Evolutionary conservation across 2,113 vertebrate genomes (phyloP).

Genomic region (Lophura nycthemera): DNA sequence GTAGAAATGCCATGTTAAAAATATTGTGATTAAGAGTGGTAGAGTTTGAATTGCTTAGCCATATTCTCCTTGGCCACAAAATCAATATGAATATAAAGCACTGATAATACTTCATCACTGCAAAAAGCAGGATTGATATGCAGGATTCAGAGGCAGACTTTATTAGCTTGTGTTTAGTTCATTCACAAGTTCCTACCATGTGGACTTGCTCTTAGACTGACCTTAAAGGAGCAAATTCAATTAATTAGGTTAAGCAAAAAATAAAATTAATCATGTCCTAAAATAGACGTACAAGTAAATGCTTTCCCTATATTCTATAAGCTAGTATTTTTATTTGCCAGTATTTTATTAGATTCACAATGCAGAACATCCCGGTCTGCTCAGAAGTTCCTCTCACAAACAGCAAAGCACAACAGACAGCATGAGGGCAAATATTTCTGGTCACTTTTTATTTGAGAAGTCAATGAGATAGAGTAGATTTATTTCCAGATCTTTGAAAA

Average conservation of each 20-base stretch:
- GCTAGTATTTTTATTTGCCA: background rate
- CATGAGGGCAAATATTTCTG: background rate
- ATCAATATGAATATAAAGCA: background rate
- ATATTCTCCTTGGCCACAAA: background rate
- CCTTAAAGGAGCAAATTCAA: background rate
- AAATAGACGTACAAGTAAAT: background rate
- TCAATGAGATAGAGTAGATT: background rate
- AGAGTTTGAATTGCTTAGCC: background rate
- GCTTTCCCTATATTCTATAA: background rate
- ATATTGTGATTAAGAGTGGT: background rate
- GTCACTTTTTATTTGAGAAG: background rate
- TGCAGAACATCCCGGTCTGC: background rate
- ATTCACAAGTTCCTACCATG: accelerated
- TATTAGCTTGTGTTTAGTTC: background rate
- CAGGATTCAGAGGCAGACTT: background rate
- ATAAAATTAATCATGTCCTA: background rate
- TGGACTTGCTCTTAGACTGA: background rate
- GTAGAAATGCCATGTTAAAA: background rate
- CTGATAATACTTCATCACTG: background rate
- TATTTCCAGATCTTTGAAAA: background rate
- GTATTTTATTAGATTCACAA: background rate
- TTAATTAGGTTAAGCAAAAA: background rate
- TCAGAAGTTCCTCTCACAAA: background rate
- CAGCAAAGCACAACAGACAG: background rate
- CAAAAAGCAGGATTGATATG: background rate